Base-by-base conservation (phyloP, 2,888 invertebrate species). In the Drosophila greeni region DNA sequence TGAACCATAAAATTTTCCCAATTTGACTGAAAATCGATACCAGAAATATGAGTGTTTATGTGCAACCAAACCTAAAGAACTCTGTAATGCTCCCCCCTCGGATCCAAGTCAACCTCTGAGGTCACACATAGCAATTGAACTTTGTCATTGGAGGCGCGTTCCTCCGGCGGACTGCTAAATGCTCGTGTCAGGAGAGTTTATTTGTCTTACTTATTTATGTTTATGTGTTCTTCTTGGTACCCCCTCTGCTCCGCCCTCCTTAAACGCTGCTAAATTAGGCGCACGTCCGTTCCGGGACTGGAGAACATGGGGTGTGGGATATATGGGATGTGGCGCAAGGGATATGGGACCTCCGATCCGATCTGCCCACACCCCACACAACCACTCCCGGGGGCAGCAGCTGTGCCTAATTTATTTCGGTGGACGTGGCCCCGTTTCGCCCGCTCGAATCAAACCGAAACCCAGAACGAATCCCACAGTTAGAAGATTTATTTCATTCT, bases 171-270 rank as follows among this genome's bases (percentile, higher is more conserved):
- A 59, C 49, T 73, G 70, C 73, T 76, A 79, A 78, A 82, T 76
- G 79, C 74, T 57, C 76, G 68, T 79, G 79, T 80, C 82, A 73
- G 66, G 77, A 68, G 75, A 80, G 77, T 84, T 80, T 82, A 80
- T 82, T 80, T 71, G 67, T 72, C 77, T 84, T 76, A 73, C 66
- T 80, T 80, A 80, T 84, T 80, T 84, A 80, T 84, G 84, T 84
- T 79, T 78, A 71, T 66, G 58, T 71, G 66, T 51, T 37, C 52
- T 37, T 12, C 20, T 18, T 73, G 65, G 58, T 18, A 29, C 29
- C 29, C 29, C 45, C 26, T 29, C 29, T 8, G 23, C 9, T 5
- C 42, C 42, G 29, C 29, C 43, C 55, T 56, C 47, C 49, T 47
- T 56, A 43, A 39, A 60, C 83, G 70, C 48, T 71, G 69, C 76